Evolutionary conservation across 2,888 invertebrate species (phyloP), one percentile per base, ranked within the genome.

Genomic region (Parthenolecanium corni): DNA sequence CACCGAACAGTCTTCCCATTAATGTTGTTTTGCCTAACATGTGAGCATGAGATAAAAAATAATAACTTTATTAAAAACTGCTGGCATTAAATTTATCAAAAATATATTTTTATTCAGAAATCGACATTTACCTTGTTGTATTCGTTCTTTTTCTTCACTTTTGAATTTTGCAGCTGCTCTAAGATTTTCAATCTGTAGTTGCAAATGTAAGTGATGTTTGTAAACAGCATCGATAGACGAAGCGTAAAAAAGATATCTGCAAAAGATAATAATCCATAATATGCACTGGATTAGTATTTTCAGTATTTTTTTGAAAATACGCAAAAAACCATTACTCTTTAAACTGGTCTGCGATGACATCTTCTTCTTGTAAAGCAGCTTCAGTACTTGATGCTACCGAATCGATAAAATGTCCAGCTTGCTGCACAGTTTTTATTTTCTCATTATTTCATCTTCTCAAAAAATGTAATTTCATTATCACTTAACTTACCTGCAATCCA

Each of bases 271-370:
- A n/a, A n/a, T n/a, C n/a, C n/a, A n/a, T n/a, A n/a, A n/a, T n/a
- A n/a, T n/a, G n/a, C n/a, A n/a, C n/a, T n/a, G n/a, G n/a, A n/a
- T n/a, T n/a, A n/a, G n/a, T n/a, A n/a, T n/a, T n/a, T n/a, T n/a
- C n/a, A n/a, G n/a, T n/a, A n/a, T n/a, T n/a, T n/a, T n/a, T n/a
- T n/a, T n/a, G n/a, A n/a, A n/a, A n/a, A n/a, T n/a, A n/a, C n/a
- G n/a, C n/a, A n/a, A n/a, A 24, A 46, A 14, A 23, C 9, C 64
- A 64, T 64, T 66, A 89, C 73, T 89, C 89, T 71, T 89, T 89
- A 58, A 89, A 74, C 73, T 89, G 89, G 72, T 89, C 89, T 0
- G 86, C 86, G 63, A 87, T 77, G 68, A 87, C 80, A 70, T 89
- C 89, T 71, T 89, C 89, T 69, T 89, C 88, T 70, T 89, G 89